These are phyloP conservation scores for Nyctibius grandis DNA, from an alignment of 2,797 vertebrate genomes.

Conservation along the genomic window DNA sequence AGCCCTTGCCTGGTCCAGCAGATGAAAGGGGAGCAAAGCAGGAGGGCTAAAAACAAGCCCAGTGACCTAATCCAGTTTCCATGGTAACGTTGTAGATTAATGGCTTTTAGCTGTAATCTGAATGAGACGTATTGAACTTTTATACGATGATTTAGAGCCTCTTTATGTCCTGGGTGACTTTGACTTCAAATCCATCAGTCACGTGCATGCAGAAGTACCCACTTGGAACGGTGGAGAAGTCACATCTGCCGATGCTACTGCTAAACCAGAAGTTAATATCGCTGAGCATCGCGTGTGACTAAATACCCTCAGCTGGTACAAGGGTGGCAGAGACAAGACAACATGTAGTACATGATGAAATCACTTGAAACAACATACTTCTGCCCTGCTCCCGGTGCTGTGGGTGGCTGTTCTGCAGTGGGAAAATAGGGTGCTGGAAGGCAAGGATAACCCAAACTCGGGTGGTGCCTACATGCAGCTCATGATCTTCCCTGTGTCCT, in stretches of 20 bases:
- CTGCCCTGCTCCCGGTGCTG: neutral
- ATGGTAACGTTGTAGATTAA: neutral
- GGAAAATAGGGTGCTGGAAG: neutral
- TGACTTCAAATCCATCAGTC: neutral
- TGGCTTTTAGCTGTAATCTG: conserved; percentile 48
- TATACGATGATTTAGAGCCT: neutral
- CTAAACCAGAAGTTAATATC: neutral
- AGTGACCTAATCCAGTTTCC: conserved; percentile 17
- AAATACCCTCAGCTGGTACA: neutral
- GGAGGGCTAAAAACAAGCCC: neutral
- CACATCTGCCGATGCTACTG: neutral
- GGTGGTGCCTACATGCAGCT: rapidly evolving
- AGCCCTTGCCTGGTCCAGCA: neutral
- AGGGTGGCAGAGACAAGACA: neutral
- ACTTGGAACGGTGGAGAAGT: neutral
- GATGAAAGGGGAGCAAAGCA: neutral
- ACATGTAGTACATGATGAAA: neutral
- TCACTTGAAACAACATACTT: neutral
- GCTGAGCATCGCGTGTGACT: neutral
- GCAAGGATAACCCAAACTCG: neutral
- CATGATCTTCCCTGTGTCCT: neutral
- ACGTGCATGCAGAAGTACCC: neutral
- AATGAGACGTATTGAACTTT: conserved; percentile 8
- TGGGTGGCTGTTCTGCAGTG: neutral
- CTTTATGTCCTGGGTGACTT: conserved; percentile 6